phyloP scores from a whole-genome alignment of 2,113 vertebrate genomes.

The Apteryx mantelli region DNA sequence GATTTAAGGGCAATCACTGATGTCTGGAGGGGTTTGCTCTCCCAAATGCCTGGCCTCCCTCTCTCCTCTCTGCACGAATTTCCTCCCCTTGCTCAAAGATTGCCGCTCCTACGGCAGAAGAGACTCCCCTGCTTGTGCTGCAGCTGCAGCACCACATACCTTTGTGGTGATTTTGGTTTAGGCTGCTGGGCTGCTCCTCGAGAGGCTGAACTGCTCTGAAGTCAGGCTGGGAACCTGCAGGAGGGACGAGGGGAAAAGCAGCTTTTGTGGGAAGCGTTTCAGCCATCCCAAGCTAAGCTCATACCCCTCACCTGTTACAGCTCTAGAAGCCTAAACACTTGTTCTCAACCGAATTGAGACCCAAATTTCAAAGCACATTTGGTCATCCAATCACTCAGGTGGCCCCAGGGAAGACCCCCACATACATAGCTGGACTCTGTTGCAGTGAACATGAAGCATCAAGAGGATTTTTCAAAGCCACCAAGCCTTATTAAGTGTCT shows the following conservation, averaged over 20 bases:
- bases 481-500: not conserved
- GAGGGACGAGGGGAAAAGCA: rapidly evolving
- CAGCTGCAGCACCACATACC: not conserved
- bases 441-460: not conserved
- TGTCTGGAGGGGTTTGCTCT: not conserved
- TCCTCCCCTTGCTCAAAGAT: not conserved
- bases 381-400: not conserved
- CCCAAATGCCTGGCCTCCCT: not conserved
- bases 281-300: not conserved
- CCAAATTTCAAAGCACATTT: not conserved
- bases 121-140: not conserved
- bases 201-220: not conserved
- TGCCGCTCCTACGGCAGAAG: not conserved
- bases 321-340: not conserved
- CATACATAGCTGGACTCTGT: too few relatives aligned
- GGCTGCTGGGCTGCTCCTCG: not conserved
- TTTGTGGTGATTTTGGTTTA: not conserved
- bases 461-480: not conserved
- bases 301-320: rapidly evolving
- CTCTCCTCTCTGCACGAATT: not conserved
- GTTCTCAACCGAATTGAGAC: not conserved
- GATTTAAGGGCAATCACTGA: not conserved
- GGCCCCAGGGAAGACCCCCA: not conserved
- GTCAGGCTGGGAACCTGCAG: not conserved
- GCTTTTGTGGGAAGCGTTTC: not conserved